Base-by-base conservation (phyloP, 2,113 vertebrate genomes). In the Laticauda colubrina region DNA sequence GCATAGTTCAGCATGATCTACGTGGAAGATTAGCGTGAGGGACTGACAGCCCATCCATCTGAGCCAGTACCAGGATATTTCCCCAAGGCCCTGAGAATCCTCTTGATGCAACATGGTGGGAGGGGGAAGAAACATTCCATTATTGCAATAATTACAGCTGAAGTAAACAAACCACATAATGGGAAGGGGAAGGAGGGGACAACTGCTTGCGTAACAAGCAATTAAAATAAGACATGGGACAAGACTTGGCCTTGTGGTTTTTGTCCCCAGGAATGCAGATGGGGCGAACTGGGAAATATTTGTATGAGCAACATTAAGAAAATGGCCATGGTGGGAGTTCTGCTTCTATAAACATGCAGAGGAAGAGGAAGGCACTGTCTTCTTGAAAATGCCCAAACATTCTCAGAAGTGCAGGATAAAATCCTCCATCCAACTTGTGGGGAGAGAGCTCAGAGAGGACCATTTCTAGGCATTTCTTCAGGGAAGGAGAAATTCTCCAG, bases 241-340 rank as follows among this genome's bases (percentile, higher is more conserved):
- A 90, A 64, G 91, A 86, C 93, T 95, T 7, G 90, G 64, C 94
- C 93, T 93, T 91, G 29, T 92, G 94, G 95, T 95, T 96, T 96
- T 94, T 96, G 94, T 94, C 95, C 96, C 94, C 93, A 96, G 92
- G 29, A 75, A 93, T 91, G 93, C 94, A 95, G 51, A 91, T 93
- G 95, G 85, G 55, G 3, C 15, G 54, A 75, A 90, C 89, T 94
- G n/a, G 92, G 75, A 95, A 51, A 95, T 90, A 0, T 88, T 92
- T 15, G 8, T 29, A 64, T 12, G 11, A 53, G 7, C 57, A 64
- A 61, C 85, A 45, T 89, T 43, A 61, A 51, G 69, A 51, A 61
- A 90, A 34, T 86, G 61, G 23, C 2, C 21, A 29, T 45, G 56
- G 45, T 86, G 48, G 53, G 75, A 39, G 45, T 26, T 89, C 89